phyloP scores from a whole-genome alignment of 2,797 vertebrate genomes.

The Staurois parvus region DNA sequence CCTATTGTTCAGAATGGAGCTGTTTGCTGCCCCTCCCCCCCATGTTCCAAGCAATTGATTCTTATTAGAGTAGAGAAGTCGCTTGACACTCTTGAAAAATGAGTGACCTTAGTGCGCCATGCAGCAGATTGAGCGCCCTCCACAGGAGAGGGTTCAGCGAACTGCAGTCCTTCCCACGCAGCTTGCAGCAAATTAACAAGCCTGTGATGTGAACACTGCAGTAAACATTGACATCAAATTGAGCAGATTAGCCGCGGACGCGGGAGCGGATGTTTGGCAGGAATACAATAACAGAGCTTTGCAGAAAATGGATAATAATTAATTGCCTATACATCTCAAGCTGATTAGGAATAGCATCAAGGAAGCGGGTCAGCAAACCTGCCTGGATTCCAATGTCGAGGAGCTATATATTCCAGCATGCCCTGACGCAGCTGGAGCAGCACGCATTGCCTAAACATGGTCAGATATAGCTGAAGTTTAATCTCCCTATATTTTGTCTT shows the following conservation, averaged over 20 bases:
- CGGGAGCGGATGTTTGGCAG: neutral
- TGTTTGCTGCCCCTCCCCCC: neutral
- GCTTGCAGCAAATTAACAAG: constrained; percentile 1
- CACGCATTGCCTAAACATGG: too few relatives aligned
- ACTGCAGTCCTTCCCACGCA: neutral
- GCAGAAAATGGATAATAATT: constrained; percentile 11
- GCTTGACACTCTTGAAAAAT: neutral
- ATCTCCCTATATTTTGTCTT: too few relatives aligned
- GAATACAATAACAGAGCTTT: neutral
- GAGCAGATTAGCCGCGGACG: neutral
- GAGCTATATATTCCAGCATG: too few relatives aligned
- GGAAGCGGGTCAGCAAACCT: too few relatives aligned
- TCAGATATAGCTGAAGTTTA: too few relatives aligned
- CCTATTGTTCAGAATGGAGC: neutral
- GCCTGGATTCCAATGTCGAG: too few relatives aligned
- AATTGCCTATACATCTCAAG: neutral
- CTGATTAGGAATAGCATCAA: too few relatives aligned
- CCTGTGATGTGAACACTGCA: constrained; percentile 3
- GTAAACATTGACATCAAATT: constrained; percentile 24
- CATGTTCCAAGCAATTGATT: constrained; percentile 8
- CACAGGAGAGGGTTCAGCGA: neutral
- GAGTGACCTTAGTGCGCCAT: neutral
- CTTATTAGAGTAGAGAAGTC: constrained; percentile 3
- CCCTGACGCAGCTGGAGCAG: too few relatives aligned
- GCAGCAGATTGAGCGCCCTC: constrained; percentile 1